Evolutionary conservation across 2,888 invertebrate genomes (phyloP).

Genomic region (Gryllus longicercus): DNA sequence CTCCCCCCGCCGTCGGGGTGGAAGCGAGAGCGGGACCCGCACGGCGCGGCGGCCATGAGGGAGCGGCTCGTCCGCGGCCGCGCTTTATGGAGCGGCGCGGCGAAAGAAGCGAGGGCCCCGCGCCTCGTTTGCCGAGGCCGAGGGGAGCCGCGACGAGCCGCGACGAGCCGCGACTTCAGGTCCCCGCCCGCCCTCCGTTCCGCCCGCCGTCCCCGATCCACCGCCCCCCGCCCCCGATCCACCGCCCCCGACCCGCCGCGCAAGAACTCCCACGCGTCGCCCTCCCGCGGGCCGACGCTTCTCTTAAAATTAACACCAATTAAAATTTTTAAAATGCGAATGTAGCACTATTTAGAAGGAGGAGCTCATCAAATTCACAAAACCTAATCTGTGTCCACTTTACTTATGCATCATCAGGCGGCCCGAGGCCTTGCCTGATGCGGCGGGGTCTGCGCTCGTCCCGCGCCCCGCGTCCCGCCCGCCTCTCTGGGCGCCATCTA

Average conservation of each 20-base stretch:
- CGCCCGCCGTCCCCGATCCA: neutral
- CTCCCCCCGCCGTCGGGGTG: too few species aligned
- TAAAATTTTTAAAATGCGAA: conserved; percentile 2
- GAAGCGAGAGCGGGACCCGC: too few species aligned
- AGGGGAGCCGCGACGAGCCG: neutral
- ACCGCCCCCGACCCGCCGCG: neutral
- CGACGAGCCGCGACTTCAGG: neutral
- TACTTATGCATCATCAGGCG: conserved; percentile 26
- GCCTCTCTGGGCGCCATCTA: conserved; percentile 28
- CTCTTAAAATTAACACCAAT: neutral
- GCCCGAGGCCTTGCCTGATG: neutral
- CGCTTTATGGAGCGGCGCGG: neutral
- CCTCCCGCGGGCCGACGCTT: neutral
- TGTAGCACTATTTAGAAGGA: neutral
- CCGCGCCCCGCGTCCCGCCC: conserved; percentile 20
- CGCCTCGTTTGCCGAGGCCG: neutral
- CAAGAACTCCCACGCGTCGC: neutral
- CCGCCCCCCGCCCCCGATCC: neutral
- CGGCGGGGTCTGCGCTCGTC: conserved; percentile 11
- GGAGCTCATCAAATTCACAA: conserved; percentile 29
- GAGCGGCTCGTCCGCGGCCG: neutral
- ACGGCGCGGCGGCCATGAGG: neutral
- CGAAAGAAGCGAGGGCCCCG: neutral
- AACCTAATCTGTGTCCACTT: conserved; percentile 29
- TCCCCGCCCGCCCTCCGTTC: neutral